Base-by-base conservation (phyloP, 2,113 vertebrate genomes). In the Mus spicilegus region DNA sequence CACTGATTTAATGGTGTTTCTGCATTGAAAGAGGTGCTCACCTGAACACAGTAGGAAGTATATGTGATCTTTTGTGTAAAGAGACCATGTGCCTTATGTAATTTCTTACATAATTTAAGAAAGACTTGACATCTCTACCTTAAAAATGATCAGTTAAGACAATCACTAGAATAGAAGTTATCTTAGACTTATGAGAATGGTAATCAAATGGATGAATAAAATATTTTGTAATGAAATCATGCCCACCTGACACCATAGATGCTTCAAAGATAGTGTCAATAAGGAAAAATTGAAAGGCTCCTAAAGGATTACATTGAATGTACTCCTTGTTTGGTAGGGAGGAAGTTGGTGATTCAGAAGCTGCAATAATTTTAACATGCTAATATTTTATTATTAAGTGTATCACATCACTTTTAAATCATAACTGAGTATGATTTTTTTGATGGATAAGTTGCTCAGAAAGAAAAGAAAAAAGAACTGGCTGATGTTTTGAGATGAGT, bases 181-280 rank as follows among this genome's bases (percentile, higher is more conserved):
- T 90, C 51, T 63, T 92, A 7, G 26, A 88, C 42, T 93, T 36
- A 72, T 54, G 20, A 94, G 33, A 5, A 63, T 89, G 42, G 69
- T 26, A 90, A 72, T 22, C 17, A 90, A 73, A 69, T 93, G n/a
- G 80, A 39, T 72, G 54, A 96, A 51, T 7, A 77, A 90, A 97
- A 92, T 94, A 95, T 89, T 96, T 95, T 11, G 20, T 84, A 86
- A 75, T 54, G 1, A 86, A 81, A 93, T 87, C 84, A 33, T 81
- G 58, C 9, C 49, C 84, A 28, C 58, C 58, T 77, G 58, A 5
- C n/a, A 85, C 17, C 5, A 76, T 10, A 89, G 19, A 3, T 54
- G 8, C 16, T 42, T 87, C 26, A 65, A 94, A 86, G 22, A 70
- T 54, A 73, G 2, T 77, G 36, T 22, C 76, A 33, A 28, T 72